Evolutionary conservation across 1,140 invertebrate species (phyloP), one percentile per base, ranked within the genome.

Genomic region (Drosophila tropicalis): DNA sequence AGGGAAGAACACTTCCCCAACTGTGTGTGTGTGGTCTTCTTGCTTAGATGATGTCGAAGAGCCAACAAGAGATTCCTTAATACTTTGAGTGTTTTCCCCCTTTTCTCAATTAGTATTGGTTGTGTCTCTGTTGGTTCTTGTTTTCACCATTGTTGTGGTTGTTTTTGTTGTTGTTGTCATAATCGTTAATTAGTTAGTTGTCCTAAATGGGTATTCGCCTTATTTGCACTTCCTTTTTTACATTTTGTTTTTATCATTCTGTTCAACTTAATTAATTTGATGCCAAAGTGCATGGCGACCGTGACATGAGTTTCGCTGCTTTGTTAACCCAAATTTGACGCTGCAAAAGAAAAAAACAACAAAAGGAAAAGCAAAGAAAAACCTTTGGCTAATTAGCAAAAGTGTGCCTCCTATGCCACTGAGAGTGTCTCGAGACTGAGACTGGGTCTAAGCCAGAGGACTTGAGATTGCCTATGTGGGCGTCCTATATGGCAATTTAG

Each of bases 201-300:
- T 47, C 56, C 72, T 54, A 15, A 69, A 64, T 73, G 34, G 65
- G 63, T 58, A 72, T 65, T 65, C 61, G 73, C 72, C 78, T 62
- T 76, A 67, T 80, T 75, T 74, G 76, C 25, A 57, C 41, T 44
- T 44, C 41, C 7, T 44, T 19, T 47, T 17, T 44, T 15, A 19
- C 19, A 2, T 47, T 15, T 19, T 47, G 6, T 62, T 81, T 54
- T 51, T 29, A 29, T 29, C 29, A 29, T 29, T 17, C 39, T 75
- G 72, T 44, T 72, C 70, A 69, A 81, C 85, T 91, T 91, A 91
- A 91, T 91, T 91, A 91, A 91, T 91, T 91, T 90, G 80, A 90
- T 91, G 90, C 39, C 57, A 29, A 36, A 17, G 12, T 40, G 65
- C 44, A 51, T 51, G 44, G 44, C 44, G 44, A 51, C 44, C 44